Evolutionary conservation across 2,888 invertebrate species (phyloP), one percentile per base, ranked within the genome.

Genomic region (Leptinotarsa tumamoca): DNA sequence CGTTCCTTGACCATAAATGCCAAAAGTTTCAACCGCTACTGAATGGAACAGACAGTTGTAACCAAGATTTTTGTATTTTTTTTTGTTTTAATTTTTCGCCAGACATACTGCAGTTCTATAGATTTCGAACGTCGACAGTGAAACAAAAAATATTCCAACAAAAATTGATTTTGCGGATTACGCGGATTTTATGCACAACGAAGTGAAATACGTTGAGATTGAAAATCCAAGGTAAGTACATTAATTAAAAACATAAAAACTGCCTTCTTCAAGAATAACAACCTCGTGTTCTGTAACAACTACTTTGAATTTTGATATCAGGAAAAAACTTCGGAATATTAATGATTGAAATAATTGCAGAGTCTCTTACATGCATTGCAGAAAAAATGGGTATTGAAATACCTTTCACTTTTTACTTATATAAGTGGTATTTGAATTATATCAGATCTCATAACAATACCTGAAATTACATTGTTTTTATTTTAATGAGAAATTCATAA

Each of bases 341-440:
- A 63, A 63, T 63, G 33, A 63, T 63, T 43, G 3, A 63, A 43
- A 43, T 63, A 63, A 63, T 63, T 63, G 27, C 63, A 63, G 27
- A 63, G 27, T 33, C 43, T 63, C 63, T 63, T 43, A 33, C 63
- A 63, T 63, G 43, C 18, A 63, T 63, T 33, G 43, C n/a, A 10
- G 33, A 43, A 58, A 63, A 63, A 63, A 63, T n/a, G 5, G n/a
- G 4, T 63, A 63, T 63, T 63, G n/a, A n/a, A 43, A 63, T 63
- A 43, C 63, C 63, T 63, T 63, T 63, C 63, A 63, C 63, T 63
- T 63, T 43, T 63, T 63, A 63, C 63, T 63, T 63, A 63, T 63
- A 63, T 63, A 63, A 63, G 33, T 43, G 3, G 10, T 4, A n/a
- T 43, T 63, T n/a, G n/a, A 63, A 63, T 43, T 63, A 63, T n/a